Evolutionary conservation across 2,797 vertebrate species (phyloP), one percentile per base, ranked within the genome.

Genomic region (Ibycter americanus): DNA sequence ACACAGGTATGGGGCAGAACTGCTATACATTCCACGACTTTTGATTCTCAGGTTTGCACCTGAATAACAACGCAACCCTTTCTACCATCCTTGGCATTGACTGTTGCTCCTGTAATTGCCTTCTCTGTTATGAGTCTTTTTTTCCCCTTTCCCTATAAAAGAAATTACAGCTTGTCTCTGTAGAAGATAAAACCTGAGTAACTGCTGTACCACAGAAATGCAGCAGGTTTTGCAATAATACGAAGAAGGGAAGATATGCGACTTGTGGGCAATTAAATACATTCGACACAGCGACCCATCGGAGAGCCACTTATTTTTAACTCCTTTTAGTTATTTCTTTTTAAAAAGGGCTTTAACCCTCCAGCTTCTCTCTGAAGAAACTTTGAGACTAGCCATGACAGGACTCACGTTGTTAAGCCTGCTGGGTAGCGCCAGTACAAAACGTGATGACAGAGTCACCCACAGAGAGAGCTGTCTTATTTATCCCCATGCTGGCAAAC

Each of bases 141-240:
- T 86, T 73, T 4, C 15, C 36, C 7, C 16, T 70, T 56, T 46
- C 58, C 14, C 78, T 74, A 80, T 96, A 93, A 97, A 96, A 96
- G 77, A 90, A 94, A 96, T 94, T 96, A 94, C 66, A 86, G 52
- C 83, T 96, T 96, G 92, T 95, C 89, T 94, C 65, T 76, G 66
- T 86, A 91, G 83, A 96, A 97, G 95, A 93, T 94, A 96, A 97
- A 97, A 93, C 72, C 90, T 92, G 96, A 92, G 74, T 93, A 97
- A 96, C 91, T 85, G 68, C 71, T 83, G 54, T 40, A 85, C 79
- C 81, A 78, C 61, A 93, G 93, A 95, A 90, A 93, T 91, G 83
- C 65, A 96, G 93, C 72, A 94, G 95, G 72, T 93, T 96, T 96
- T 95, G 84, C 90, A 96, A 88, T 95, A 94, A 89, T 87, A 63